A percentile compares a stretch with the other conserved stretches of the same genome.
These are phyloP conservation scores for Cladopsammia gracilis DNA, from an alignment of 64 coral and sea anemone genomes.

Conservation along the genomic window DNA sequence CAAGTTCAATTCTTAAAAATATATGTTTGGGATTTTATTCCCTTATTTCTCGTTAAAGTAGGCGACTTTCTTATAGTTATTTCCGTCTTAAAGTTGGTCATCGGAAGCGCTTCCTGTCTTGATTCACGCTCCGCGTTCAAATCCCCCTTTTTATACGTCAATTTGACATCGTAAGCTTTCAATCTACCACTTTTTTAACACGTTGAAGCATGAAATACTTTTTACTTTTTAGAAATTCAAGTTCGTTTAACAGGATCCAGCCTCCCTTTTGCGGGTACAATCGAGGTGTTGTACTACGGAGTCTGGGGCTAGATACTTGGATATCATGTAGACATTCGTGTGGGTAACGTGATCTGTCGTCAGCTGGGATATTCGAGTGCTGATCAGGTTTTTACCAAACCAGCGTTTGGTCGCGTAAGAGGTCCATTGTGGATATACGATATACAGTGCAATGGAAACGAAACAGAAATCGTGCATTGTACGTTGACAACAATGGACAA, in stretches of 20 bases:
- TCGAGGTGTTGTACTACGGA: conserved; percentile 24
- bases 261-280: neutral
- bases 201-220: too few species aligned
- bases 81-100: too few species aligned
- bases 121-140: too few species aligned
- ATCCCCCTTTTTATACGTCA: too few species aligned
- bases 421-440: neutral
- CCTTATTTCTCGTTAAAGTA: too few species aligned
- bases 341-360: conserved; percentile 6
- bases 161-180: too few species aligned
- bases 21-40: too few species aligned
- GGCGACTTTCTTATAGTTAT: too few species aligned
- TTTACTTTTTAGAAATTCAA: neutral
- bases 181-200: too few species aligned
- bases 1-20: too few species aligned
- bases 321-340: neutral
- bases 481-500: neutral
- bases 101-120: too few species aligned
- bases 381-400: neutral
- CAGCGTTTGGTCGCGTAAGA: conserved; percentile 2
- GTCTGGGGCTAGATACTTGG: conserved; percentile 5
- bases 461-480: neutral
- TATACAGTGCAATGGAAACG: conserved; percentile 8
- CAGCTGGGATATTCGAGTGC: conserved; percentile 28
- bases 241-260: conserved; percentile 25